These are phyloP conservation scores for Acanthurus leucopareius DNA, from an alignment of 2,797 vertebrate genomes.

Conservation along the genomic window DNA sequence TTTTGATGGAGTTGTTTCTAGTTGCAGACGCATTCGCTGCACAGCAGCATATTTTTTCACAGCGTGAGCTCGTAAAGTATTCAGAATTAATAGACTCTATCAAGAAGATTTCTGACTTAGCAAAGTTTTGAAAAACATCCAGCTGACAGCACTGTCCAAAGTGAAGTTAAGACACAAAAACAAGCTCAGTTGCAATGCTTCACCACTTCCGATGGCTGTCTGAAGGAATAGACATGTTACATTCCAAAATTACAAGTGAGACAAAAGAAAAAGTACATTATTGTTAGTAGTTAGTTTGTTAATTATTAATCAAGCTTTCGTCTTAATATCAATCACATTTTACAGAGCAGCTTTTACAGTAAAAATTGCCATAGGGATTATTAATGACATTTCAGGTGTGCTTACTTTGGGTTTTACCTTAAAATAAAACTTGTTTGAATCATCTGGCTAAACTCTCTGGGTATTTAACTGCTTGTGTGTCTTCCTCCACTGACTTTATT, in stretches of 20 bases:
- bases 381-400: not conserved
- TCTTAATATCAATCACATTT: no score
- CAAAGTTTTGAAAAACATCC: slow-evolving; percentile 15
- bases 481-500: not conserved
- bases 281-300: no score
- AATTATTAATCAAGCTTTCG: no score
- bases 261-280: not conserved
- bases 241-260: not conserved
- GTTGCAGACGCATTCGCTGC: slow-evolving; percentile 27
- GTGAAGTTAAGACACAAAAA: not conserved
- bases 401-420: not conserved
- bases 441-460: not conserved
- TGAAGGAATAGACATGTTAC: no score
- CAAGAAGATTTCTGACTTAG: slow-evolving; percentile 27
- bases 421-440: not conserved
- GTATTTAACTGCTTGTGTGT: not conserved
- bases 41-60: slow-evolving; percentile 34
- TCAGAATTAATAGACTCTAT: slow-evolving; percentile 37
- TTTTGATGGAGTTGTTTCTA: slow-evolving; percentile 37
- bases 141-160: slow-evolving; percentile 17
- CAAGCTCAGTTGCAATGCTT: not conserved
- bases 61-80: slow-evolving; percentile 49
- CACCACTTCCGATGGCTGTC: not conserved
- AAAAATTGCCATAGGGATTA: not conserved
- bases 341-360: not conserved